Evolutionary conservation across 2,797 vertebrate genomes (phyloP).

Genomic region (Rhabdophis nuchalis): DNA sequence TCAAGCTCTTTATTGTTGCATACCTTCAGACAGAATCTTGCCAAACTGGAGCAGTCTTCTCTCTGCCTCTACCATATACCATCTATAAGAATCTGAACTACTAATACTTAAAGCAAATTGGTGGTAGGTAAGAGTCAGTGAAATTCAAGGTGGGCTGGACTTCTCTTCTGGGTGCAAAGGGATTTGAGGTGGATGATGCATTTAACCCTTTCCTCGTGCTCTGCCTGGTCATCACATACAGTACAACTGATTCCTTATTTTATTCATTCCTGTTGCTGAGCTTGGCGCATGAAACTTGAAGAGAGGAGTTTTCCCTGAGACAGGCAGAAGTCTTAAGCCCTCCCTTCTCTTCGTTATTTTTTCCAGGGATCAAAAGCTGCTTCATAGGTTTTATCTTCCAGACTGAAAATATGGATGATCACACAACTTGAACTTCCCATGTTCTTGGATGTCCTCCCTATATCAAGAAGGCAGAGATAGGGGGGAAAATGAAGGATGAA

Average conservation of each 20-base stretch:
- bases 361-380: neutral
- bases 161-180: neutral
- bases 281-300: neutral
- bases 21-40: neutral
- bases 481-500: neutral
- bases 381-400: neutral
- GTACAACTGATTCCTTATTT: neutral
- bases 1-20: neutral
- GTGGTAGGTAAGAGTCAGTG: neutral
- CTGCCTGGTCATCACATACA: neutral
- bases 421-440: neutral
- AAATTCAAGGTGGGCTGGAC: neutral
- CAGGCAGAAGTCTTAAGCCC: neutral
- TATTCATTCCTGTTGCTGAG: neutral
- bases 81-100: neutral
- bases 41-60: neutral
- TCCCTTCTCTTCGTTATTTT: neutral
- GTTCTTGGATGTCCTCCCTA: neutral
- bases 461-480: neutral
- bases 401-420: neutral
- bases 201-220: neutral
- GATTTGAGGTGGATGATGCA: neutral
- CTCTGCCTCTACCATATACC: neutral
- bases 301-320: neutral
- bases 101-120: neutral